Conservation (phyloP, 2,113 vertebrate genomes). For the Barnardius zonarius region DNA sequence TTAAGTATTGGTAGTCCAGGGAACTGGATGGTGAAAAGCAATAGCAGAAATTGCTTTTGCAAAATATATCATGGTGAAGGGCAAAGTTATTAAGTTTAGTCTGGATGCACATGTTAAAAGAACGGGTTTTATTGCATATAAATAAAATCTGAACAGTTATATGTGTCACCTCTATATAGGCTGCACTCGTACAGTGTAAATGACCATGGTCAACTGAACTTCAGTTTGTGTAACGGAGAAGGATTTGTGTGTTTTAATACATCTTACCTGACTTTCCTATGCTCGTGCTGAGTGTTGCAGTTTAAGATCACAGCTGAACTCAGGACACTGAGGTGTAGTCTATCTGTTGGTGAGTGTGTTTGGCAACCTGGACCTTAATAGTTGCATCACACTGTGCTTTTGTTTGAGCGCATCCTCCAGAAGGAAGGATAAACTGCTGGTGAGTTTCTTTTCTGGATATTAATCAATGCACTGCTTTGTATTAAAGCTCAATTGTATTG, state of each 20-base stretch:
- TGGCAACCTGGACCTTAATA: background rate
- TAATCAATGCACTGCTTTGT: background rate
- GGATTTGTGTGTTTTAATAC: background rate
- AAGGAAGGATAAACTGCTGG: background rate
- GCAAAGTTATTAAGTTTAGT: background rate
- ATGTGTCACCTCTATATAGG: background rate
- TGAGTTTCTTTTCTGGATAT: background rate
- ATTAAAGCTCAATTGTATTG: background rate
- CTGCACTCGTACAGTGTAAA: background rate
- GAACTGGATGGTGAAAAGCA: background rate
- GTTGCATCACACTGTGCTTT: background rate
- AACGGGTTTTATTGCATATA: background rate
- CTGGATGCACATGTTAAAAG: background rate
- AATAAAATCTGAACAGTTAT: background rate
- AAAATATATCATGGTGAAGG: background rate
- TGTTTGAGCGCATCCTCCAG: background rate
- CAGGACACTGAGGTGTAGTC: accelerated
- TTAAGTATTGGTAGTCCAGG: background rate
- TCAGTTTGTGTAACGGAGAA: background rate
- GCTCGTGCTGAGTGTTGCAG: background rate
- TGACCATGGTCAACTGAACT: accelerated
- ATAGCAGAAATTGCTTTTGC: background rate
- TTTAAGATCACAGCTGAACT: background rate
- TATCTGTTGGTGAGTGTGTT: background rate
- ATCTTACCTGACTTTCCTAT: background rate